phyloP scores from a whole-genome alignment of 2,797 vertebrate species.

The Phrynocephalus guinanensis region DNA sequence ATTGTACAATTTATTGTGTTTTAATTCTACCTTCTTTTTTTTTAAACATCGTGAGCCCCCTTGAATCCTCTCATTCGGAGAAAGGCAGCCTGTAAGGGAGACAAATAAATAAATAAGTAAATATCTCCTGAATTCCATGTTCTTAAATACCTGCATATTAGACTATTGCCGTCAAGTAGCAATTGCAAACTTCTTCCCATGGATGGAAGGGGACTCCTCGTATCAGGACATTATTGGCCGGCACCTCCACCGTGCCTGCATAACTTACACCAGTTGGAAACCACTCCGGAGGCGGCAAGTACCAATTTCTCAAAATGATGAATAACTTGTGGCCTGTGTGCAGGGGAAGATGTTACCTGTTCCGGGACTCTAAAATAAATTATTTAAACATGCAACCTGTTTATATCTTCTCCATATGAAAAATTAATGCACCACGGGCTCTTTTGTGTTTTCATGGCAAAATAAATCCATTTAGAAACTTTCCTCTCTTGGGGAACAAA shows the following conservation, averaged over 20 bases:
- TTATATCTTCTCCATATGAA: slow-evolving; percentile 64
- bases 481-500: slow-evolving; percentile 47
- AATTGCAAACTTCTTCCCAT: neutral
- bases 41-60: too few species aligned
- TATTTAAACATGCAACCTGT: slow-evolving; percentile 72
- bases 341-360: slow-evolving; percentile 52
- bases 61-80: too few species aligned
- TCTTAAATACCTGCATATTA: neutral
- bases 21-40: too few species aligned
- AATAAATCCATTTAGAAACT: slow-evolving; percentile 59
- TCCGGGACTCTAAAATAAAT: slow-evolving; percentile 60
- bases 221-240: neutral
- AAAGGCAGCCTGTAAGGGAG: too few species aligned
- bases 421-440: slow-evolving; percentile 57
- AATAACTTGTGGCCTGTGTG: slow-evolving; percentile 32
- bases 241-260: neutral
- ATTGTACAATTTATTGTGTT: too few species aligned
- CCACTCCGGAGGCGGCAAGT: slow-evolving; percentile 32
- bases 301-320: slow-evolving; percentile 56
- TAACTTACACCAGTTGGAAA: slow-evolving; percentile 35
- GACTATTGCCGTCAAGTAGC: neutral
- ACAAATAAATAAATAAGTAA: too few species aligned
- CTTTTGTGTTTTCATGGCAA: slow-evolving; percentile 60
- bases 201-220: neutral
- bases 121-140: neutral